These are phyloP conservation scores for Anoplolepis gracilipes DNA, from an alignment of 1,140 invertebrate genomes.

Conservation along the genomic window DNA sequence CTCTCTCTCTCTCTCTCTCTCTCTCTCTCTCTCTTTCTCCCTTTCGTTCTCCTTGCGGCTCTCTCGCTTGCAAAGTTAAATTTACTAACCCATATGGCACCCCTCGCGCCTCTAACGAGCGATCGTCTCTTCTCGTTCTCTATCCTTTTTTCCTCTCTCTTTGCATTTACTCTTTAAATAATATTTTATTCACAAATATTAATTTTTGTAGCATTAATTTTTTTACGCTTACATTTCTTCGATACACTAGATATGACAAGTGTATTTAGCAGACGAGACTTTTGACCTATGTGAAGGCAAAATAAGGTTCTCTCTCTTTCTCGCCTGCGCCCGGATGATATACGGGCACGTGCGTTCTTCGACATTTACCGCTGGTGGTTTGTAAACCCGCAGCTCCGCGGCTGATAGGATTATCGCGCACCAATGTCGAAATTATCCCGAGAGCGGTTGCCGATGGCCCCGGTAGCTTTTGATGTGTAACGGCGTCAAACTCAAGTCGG, in stretches of 20 bases:
- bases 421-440: conserved; percentile 53
- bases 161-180: neutral
- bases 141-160: neutral
- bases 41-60: conserved; percentile 46
- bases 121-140: neutral
- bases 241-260: neutral
- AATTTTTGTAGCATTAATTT: neutral
- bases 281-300: neutral
- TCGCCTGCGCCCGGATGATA: conserved; percentile 1
- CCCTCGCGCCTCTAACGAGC: conserved; percentile 50
- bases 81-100: conserved; percentile 80
- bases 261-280: no score
- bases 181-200: neutral
- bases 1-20: conserved; percentile 37
- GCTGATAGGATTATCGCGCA: conserved; percentile 48
- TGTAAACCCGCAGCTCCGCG: conserved; percentile 17
- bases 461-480: conserved; percentile 46
- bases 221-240: neutral
- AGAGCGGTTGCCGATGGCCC: conserved; percentile 13
- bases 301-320: conserved; percentile 1
- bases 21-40: neutral
- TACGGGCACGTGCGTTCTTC: conserved; percentile 34
- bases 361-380: conserved; percentile 38
- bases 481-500: conserved; percentile 25
- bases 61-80: conserved; percentile 74